Percentiles rank a stretch among this genome's conserved stretches.
These are phyloP conservation scores for Lasioglossum calceatum DNA, from an alignment of 2,888 invertebrate species.

Conservation along the genomic window DNA sequence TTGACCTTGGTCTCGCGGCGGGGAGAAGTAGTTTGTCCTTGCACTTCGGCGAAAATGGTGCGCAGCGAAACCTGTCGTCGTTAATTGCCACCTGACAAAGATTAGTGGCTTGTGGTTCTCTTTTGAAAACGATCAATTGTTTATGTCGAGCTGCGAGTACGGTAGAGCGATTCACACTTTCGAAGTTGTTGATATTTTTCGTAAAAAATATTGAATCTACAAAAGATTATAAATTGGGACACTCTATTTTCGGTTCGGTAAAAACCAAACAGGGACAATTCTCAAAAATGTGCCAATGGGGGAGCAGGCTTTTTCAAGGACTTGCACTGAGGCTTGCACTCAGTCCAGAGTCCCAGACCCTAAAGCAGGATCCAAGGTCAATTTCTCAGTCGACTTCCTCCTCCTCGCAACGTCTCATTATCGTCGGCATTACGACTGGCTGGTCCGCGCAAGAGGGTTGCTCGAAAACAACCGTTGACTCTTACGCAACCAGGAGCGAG, in stretches of 20 bases:
- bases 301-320: no score
- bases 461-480: constrained; percentile 79
- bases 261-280: no score
- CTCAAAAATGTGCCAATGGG: no score
- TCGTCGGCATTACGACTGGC: not conserved
- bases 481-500: constrained; percentile 76
- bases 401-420: constrained; percentile 14
- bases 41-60: not conserved
- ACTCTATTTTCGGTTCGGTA: no score
- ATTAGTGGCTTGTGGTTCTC: not conserved
- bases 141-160: not conserved
- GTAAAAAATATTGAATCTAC: no score
- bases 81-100: not conserved
- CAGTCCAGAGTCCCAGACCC: not conserved
- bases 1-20: not conserved
- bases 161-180: no score
- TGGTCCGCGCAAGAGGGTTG: constrained; percentile 38
- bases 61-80: not conserved
- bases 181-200: no score
- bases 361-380: not conserved
- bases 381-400: not conserved
- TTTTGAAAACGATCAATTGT: not conserved
- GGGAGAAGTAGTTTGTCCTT: not conserved
- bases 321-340: not conserved
- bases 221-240: no score